These are phyloP conservation scores for Pleuronectes platessa DNA, from an alignment of 2,113 vertebrate genomes.

Conservation along the genomic window DNA sequence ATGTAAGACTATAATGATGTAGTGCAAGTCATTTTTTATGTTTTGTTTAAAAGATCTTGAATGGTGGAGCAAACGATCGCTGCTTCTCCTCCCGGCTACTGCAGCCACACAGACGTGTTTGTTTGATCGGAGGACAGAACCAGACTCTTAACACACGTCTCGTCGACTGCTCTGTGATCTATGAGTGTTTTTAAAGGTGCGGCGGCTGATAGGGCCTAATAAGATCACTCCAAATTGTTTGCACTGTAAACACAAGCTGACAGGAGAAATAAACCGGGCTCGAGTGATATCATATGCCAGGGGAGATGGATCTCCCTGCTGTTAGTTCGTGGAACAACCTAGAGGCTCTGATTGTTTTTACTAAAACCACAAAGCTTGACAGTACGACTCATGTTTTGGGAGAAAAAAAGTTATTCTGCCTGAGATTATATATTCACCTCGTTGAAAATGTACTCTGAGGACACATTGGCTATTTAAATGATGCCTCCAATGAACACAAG, in stretches of 20 bases:
- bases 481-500: background rate
- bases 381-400: slow-evolving; percentile 10
- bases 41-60: slow-evolving; percentile 17
- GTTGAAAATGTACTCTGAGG: slow-evolving; percentile 8
- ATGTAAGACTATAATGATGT: background rate
- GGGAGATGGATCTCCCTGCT: slow-evolving; percentile 30
- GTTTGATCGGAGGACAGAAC: slow-evolving; percentile 61
- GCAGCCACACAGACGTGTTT: slow-evolving; percentile 39
- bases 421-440: slow-evolving; percentile 4
- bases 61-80: slow-evolving; percentile 23
- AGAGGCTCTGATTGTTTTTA: slow-evolving; percentile 17
- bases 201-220: slow-evolving; percentile 56
- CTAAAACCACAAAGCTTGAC: slow-evolving; percentile 24
- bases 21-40: slow-evolving; percentile 3
- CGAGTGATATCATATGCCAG: slow-evolving; percentile 21
- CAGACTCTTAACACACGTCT: slow-evolving; percentile 24
- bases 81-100: slow-evolving; percentile 29
- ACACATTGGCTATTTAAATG: background rate
- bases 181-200: slow-evolving; percentile 61
- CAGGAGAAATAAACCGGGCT: slow-evolving; percentile 62
- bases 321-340: slow-evolving; percentile 32
- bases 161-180: slow-evolving; percentile 60
- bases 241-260: slow-evolving; percentile 65
- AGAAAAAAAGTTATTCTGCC: slow-evolving; percentile 14
- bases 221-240: slow-evolving; percentile 64